phyloP scores from a whole-genome alignment of 2,797 vertebrate species.

The Meriones psammophilus region DNA sequence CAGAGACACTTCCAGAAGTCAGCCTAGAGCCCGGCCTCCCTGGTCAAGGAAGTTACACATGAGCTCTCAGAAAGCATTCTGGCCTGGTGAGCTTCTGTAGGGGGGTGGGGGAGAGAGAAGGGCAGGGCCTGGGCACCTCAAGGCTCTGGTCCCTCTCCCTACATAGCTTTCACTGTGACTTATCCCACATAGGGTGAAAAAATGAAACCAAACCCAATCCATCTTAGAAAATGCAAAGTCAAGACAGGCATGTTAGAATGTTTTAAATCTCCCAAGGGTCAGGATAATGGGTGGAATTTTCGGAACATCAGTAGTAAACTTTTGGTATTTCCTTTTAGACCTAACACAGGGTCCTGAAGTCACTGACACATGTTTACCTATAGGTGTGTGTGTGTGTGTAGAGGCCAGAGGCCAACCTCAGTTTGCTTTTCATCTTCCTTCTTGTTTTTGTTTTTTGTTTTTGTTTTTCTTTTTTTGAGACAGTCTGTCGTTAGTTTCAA shows the following conservation, averaged over 20 bases:
- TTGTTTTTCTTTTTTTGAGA: background rate
- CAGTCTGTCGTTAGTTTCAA: background rate
- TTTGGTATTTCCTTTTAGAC: conserved; percentile 31
- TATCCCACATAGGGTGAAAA: background rate
- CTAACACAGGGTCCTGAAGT: background rate
- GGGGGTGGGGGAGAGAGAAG: background rate
- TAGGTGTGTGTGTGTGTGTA: background rate
- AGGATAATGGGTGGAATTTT: background rate
- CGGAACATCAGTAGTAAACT: background rate
- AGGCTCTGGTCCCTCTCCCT: background rate
- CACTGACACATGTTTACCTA: background rate
- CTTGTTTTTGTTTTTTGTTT: background rate
- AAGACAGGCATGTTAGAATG: background rate
- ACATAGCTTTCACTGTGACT: background rate
- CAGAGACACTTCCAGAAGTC: conserved; percentile 91
- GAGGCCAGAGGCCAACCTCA: background rate
- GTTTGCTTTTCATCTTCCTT: background rate
- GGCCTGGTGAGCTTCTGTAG: conserved; percentile 73
- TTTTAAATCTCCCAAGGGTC: background rate
- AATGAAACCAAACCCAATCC: conserved; percentile 63
- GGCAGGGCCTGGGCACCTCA: conserved; percentile 38
- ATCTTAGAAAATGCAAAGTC: conserved; percentile 56
- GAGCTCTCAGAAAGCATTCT: conserved; percentile 78
- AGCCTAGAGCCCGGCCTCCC: conserved; percentile 87
- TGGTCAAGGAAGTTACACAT: conserved; percentile 85